Conservation (phyloP, 2,113 vertebrate genomes). For the Tupaia chinensis region DNA sequence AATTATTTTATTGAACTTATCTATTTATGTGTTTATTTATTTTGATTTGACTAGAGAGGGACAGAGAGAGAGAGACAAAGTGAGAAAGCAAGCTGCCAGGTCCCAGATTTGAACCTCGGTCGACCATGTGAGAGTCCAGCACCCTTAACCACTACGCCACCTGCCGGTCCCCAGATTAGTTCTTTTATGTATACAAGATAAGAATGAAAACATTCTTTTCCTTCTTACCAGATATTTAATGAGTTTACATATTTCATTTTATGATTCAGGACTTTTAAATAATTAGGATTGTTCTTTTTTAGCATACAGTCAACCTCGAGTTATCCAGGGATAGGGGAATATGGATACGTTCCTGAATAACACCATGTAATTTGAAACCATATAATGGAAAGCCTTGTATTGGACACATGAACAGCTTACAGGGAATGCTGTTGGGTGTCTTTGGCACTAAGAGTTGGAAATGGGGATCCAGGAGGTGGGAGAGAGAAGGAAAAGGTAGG, state of each 20-base stretch:
- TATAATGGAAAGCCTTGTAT: constrained; percentile 64
- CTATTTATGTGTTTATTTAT: too few species aligned
- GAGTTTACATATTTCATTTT: constrained; percentile 58
- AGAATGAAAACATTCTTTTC: constrained; percentile 60
- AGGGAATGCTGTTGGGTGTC: constrained; percentile 59
- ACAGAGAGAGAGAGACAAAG: too few species aligned
- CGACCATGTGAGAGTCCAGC: too few species aligned
- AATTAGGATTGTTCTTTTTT: constrained; percentile 73
- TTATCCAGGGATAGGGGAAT: constrained; percentile 65
- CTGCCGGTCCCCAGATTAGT: neutral
- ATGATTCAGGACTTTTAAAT: constrained; percentile 63
- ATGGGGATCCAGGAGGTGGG: constrained; percentile 63
- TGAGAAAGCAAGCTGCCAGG: too few species aligned
- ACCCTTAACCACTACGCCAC: too few species aligned
- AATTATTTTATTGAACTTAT: too few species aligned
- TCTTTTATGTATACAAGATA: constrained; percentile 33
- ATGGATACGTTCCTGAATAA: constrained; percentile 56
- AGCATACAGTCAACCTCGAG: constrained; percentile 58
- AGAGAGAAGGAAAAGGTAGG: constrained; percentile 69
- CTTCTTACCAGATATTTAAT: constrained; percentile 51
- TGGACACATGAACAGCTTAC: constrained; percentile 61
- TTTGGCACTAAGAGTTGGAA: constrained; percentile 67
- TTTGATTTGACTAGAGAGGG: too few species aligned
- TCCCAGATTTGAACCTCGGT: too few species aligned
- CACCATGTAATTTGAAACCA: constrained; percentile 67